Evolutionary conservation across 2,797 vertebrate species (phyloP), one percentile per base, ranked within the genome.

Genomic region (Octomys mimax): DNA sequence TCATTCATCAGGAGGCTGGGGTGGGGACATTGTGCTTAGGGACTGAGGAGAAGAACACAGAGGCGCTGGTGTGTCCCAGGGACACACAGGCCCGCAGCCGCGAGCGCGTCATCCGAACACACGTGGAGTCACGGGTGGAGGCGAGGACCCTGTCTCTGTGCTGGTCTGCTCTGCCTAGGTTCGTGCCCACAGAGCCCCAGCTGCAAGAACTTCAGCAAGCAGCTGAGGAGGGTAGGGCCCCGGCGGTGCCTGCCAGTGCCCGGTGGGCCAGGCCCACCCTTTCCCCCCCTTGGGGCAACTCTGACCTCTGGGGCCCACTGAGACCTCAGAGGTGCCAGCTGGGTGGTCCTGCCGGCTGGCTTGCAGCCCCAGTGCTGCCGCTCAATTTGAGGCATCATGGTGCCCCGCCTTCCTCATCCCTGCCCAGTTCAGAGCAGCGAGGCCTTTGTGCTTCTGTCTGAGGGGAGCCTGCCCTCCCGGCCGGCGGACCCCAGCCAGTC

Each of bases 21-120:
- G 89, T 6, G 11, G n/a, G 33, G 22, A 4, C 52, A 3, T 82
- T 4, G 0, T 66, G 70, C 71, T 0, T 4, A 4, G 94, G 86
- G 19, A 28, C 87, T 68, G 88, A 54, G 73, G 88, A 54, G 73
- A 4, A 46, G 83, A 39, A 46, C 1, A 0, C 0, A 0, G 46
- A 16, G 26, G 61, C 5, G 12, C 39, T 24, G 21, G 2, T 13
- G 0, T 42, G 10, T 66, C 24, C 54, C 1, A 5, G 94, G 52
- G 33, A 24, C 13, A 0, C 0, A 36, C 1, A 2, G 18, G n/a
- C 28, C 54, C 2, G 0, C 33, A 12, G 39, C 46, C 1, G 39
- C 1, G 13, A n/a, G 1, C 33, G 0, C 0, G 2, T 49, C 11
- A 0, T 4, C 19, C 0, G 6, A 36, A 26, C 46, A 0, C 7